Percentiles rank a stretch among this genome's conserved stretches.
These are phyloP conservation scores for Microvelia longipes DNA, from an alignment of 1,140 invertebrate genomes.

Conservation along the genomic window DNA sequence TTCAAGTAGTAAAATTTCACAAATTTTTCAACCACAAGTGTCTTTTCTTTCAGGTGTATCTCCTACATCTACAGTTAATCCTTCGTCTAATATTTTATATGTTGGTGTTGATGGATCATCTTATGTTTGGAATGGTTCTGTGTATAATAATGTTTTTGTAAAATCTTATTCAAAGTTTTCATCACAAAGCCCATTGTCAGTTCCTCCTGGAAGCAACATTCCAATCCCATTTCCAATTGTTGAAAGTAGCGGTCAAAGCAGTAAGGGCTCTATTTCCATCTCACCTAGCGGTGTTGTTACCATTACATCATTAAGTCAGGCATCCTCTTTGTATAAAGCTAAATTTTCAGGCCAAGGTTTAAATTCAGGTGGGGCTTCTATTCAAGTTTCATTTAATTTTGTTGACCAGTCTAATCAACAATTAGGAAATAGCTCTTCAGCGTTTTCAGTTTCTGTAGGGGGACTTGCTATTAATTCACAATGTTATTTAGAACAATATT, in stretches of 20 bases:
- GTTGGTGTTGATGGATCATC: neutral
- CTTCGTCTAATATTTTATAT: neutral
- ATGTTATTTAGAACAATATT: neutral
- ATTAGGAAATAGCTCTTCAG: neutral
- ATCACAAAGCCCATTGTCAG: neutral
- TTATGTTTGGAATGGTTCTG: neutral
- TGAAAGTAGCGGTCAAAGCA: neutral
- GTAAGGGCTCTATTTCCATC: neutral
- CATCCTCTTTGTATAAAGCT: neutral
- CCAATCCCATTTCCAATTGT: neutral
- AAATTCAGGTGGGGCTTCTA: neutral
- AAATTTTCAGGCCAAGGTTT: neutral
- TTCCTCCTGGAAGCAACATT: neutral
- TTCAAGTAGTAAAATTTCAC: neutral
- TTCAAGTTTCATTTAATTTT: neutral
- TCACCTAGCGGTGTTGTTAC: neutral
- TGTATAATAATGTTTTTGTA: neutral
- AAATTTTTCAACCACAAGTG: neutral
- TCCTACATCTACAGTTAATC: neutral
- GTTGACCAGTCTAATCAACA: neutral
- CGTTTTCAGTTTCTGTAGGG: neutral
- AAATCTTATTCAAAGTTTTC: neutral
- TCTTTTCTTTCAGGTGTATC: neutral
- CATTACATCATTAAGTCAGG: neutral
- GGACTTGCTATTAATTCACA: neutral